These are phyloP conservation scores for Xenopus laevis DNA, from an alignment of 2,113 vertebrate species.

Conservation along the genomic window DNA sequence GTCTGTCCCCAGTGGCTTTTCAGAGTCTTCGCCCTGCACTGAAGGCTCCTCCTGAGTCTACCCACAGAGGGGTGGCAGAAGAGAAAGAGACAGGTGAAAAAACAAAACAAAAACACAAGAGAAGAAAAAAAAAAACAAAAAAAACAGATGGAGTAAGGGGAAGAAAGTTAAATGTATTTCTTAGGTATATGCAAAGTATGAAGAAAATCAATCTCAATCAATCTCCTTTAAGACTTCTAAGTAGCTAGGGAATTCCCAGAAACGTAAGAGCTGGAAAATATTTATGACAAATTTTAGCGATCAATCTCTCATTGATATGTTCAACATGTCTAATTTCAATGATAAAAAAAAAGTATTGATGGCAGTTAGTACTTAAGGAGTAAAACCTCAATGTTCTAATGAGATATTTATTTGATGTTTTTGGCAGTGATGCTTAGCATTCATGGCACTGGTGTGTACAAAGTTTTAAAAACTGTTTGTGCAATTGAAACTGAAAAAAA, in stretches of 20 bases:
- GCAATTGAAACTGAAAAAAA: no score
- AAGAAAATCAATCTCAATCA: no score
- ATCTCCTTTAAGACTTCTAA: neutral
- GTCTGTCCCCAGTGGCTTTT: constrained; percentile 67
- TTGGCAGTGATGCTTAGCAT: neutral
- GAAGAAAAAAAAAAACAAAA: constrained; percentile 48
- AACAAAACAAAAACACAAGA: constrained; percentile 7
- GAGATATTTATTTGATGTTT: neutral
- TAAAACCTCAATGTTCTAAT: neutral
- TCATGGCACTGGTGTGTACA: neutral
- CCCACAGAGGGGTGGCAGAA: constrained; percentile 83
- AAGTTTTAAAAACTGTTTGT: neutral
- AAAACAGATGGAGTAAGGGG: constrained; percentile 69
- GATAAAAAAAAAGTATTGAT: constrained; percentile 23
- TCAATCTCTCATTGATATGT: no score
- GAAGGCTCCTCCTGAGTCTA: constrained; percentile 78
- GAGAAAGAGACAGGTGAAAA: constrained; percentile 91
- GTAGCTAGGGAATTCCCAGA: no score
- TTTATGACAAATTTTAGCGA: no score
- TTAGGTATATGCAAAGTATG: constrained; percentile 77
- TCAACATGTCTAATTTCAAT: no score
- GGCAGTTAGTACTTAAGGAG: constrained; percentile 6
- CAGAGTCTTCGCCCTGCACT: constrained; percentile 77
- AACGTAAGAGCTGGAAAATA: no score
- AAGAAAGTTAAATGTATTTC: constrained; percentile 51